Conservation (phyloP, 2,113 vertebrate species). For the Fregetta grallaria region DNA sequence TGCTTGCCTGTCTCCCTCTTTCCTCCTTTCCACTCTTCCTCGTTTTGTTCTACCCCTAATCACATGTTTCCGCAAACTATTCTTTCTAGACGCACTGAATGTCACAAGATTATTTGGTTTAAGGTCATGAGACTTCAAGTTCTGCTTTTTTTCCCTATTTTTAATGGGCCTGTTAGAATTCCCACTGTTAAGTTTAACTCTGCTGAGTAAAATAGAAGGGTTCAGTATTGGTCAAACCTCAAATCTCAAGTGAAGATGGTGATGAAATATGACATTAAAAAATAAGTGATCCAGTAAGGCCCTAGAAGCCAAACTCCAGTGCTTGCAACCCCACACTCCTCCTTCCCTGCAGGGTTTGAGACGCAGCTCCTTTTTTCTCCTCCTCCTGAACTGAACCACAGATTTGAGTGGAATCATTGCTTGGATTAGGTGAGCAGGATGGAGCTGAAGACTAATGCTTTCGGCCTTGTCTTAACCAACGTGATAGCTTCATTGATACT, state of each 20-base stretch:
- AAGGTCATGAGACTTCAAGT: conserved; percentile 12
- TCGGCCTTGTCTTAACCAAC: neutral
- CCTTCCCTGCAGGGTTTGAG: neutral
- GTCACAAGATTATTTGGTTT: conserved; percentile 39
- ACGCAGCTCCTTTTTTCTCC: neutral
- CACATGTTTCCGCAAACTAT: neutral
- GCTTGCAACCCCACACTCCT: neutral
- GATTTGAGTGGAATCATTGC: neutral
- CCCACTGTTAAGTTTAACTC: neutral
- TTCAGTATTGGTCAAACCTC: neutral
- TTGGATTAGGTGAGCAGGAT: neutral
- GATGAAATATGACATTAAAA: neutral
- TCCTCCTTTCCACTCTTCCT: neutral
- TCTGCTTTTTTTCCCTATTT: neutral
- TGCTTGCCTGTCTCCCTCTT: neutral
- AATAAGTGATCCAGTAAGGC: neutral
- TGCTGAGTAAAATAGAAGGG: neutral
- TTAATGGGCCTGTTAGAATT: neutral
- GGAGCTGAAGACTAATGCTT: neutral
- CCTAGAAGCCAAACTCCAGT: neutral
- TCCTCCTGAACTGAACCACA: neutral
- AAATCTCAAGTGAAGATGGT: neutral
- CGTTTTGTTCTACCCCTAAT: neutral
- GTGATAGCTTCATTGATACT: neutral
- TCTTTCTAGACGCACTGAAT: neutral